Percentiles rank a stretch among this genome's conserved stretches.
These are phyloP conservation scores for Aphrocallistes beatrix DNA, from an alignment of 37 sponge, comb jelly and placozoan genomes.

Conservation along the genomic window DNA sequence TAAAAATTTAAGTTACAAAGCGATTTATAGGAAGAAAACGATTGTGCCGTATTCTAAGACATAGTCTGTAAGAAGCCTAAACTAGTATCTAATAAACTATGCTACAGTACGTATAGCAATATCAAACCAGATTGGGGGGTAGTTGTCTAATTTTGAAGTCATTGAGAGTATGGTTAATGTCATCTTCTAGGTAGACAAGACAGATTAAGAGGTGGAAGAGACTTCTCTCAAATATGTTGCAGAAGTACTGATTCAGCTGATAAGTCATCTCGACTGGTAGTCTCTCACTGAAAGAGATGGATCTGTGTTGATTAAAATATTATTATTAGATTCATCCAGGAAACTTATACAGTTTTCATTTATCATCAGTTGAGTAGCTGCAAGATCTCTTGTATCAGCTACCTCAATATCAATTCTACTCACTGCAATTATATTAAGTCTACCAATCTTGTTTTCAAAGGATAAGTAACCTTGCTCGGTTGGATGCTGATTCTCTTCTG, in stretches of 20 bases:
- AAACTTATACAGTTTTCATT: background rate
- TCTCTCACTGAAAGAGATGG: background rate
- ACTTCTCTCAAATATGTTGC: background rate
- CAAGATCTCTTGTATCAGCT: background rate
- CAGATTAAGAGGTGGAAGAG: background rate
- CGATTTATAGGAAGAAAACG: too few species aligned
- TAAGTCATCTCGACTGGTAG: slow-evolving; percentile 13
- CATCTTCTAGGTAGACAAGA: background rate
- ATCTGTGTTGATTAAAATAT: background rate
- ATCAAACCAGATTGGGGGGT: background rate
- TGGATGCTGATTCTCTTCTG: background rate
- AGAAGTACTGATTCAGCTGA: background rate
- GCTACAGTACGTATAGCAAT: too few species aligned
- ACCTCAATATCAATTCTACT: slow-evolving; percentile 4
- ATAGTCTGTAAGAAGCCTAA: too few species aligned
- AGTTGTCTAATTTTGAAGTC: slow-evolving; percentile 1
- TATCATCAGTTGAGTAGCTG: background rate
- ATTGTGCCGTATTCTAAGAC: too few species aligned
- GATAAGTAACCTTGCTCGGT: background rate
- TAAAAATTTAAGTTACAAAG: too few species aligned
- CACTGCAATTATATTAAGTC: background rate
- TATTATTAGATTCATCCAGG: background rate
- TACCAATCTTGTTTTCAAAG: background rate
- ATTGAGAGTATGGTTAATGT: background rate
- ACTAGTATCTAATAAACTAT: too few species aligned